A percentile compares a stretch with the other conserved stretches of the same genome.
Conservation (phyloP, 2,888 invertebrate species). For the Trachelus troglodyta region DNA sequence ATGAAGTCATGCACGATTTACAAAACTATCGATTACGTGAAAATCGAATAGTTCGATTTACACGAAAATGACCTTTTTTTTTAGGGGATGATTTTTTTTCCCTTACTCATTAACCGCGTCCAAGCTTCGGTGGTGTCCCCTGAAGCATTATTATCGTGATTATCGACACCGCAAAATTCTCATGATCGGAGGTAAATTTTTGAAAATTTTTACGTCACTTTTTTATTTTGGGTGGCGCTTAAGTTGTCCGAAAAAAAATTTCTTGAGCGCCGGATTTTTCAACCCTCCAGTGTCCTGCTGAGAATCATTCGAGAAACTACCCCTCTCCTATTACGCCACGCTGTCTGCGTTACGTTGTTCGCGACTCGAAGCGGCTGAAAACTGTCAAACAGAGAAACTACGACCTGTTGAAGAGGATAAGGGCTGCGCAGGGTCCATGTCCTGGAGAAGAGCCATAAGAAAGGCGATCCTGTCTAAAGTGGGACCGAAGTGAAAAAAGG, state of each 20-base stretch:
- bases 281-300: constrained; percentile 18
- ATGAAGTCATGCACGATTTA: constrained; percentile 37
- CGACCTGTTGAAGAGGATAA: neutral
- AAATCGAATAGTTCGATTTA: neutral
- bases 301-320: constrained; percentile 26
- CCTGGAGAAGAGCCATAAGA: neutral
- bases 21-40: constrained; percentile 28
- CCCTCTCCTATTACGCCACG: constrained; percentile 51
- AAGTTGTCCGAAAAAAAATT: constrained; percentile 23
- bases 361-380: constrained; percentile 41
- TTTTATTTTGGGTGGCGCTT: constrained; percentile 32
- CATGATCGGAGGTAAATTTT: neutral
- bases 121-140: neutral
- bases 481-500: neutral
- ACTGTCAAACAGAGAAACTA: constrained; percentile 3
- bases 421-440: neutral
- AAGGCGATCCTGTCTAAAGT: neutral
- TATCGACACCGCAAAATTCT: neutral
- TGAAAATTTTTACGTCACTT: neutral
- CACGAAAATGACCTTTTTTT: neutral
- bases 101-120: neutral
- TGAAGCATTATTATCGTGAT: neutral
- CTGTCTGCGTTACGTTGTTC: constrained; percentile 55
- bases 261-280: constrained; percentile 10
- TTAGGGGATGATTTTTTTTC: too few relatives aligned